Percentiles rank a stretch among this genome's conserved stretches.
phyloP scores from a whole-genome alignment of 2,888 invertebrate species.

The Bembecia ichneumoniformis region DNA sequence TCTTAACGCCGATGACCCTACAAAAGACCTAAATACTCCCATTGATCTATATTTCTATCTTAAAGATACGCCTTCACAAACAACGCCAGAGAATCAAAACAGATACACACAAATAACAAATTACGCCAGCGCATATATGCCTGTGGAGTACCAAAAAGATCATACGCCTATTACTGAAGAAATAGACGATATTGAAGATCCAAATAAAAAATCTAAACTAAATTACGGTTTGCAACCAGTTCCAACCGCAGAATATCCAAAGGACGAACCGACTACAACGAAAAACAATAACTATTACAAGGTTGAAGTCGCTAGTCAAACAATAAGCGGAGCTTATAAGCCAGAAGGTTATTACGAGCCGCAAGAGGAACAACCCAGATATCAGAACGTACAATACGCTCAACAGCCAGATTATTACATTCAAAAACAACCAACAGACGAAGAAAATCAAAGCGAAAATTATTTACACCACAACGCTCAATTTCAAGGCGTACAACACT shows the following conservation, averaged over 20 bases:
- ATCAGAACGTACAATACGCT: constrained; percentile 30
- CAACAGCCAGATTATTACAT: constrained; percentile 17
- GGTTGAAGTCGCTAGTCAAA: constrained; percentile 40
- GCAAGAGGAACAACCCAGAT: constrained; percentile 19
- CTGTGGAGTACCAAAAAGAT: constrained; percentile 27
- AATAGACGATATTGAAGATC: constrained; percentile 51
- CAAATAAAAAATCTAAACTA: constrained; percentile 24
- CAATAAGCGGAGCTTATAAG: constrained; percentile 23
- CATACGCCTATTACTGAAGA: constrained; percentile 62
- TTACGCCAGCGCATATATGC: constrained; percentile 31
- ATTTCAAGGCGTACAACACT: constrained; percentile 45
- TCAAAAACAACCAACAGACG: constrained; percentile 16
- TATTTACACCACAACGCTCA: constrained; percentile 43
- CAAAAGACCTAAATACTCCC: constrained; percentile 29
- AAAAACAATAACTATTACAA: constrained; percentile 43
- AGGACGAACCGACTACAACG: constrained; percentile 24
- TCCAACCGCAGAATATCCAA: constrained; percentile 19
- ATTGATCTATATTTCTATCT: constrained; percentile 50
- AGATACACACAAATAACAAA: constrained; percentile 27
- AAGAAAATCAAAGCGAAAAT: constrained; percentile 28
- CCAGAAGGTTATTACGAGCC: constrained; percentile 18
- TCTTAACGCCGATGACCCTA: constrained; percentile 21
- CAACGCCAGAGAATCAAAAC: constrained; percentile 20
- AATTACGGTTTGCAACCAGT: constrained; percentile 20
- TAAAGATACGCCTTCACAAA: constrained; percentile 30